Conservation (phyloP, 2,888 invertebrate genomes). For the Azorinus chamasolen region DNA sequence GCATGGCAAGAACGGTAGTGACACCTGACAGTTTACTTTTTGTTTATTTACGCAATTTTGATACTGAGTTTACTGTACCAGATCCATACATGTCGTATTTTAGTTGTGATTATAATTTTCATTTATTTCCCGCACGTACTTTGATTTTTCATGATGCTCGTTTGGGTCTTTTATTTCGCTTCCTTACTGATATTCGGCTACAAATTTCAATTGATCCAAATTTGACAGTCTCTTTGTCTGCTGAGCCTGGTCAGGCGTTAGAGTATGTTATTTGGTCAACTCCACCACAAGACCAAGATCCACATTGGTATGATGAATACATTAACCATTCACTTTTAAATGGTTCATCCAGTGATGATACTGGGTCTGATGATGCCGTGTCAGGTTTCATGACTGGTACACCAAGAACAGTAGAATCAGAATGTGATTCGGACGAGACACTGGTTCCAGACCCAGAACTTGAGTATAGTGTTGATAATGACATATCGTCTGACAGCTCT, state of each 20-base stretch:
- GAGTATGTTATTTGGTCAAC: not conserved
- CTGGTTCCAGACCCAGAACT: not conserved
- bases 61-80: not conserved
- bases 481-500: not conserved
- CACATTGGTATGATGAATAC: not conserved
- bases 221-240: too few species aligned
- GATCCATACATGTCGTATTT: too few species aligned
- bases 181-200: too few species aligned
- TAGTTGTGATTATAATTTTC: too few species aligned
- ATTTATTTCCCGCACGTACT: too few species aligned
- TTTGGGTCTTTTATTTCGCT: too few species aligned
- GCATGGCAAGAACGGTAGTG: not conserved
- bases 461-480: not conserved
- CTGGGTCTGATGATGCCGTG: not conserved
- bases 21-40: not conserved
- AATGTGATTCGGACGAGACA: not conserved
- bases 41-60: not conserved
- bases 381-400: not conserved
- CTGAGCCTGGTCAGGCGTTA: not conserved
- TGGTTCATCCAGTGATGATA: slow-evolving; percentile 1
- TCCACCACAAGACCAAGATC: not conserved
- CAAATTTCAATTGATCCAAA: too few species aligned
- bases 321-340: not conserved
- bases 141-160: too few species aligned
- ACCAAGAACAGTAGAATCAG: not conserved